Base-by-base conservation (phyloP, 2,888 invertebrate species). In the Pyralis farinalis region DNA sequence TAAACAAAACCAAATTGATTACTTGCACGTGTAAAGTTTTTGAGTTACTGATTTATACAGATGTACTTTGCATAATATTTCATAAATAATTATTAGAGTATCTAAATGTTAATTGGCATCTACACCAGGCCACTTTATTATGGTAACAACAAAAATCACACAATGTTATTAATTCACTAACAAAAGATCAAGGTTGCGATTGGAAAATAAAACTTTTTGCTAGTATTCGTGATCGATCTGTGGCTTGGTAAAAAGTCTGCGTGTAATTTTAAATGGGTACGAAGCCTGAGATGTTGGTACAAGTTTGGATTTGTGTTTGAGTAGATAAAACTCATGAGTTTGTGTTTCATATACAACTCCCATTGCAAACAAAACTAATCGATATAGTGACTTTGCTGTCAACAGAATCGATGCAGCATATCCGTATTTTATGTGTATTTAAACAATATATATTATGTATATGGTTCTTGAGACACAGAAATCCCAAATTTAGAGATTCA, bases 181-280 rank as follows among this genome's bases (percentile, higher is more conserved):
- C 74, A 76, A 74, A 78, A 84, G 78, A 79, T 82, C 85, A 87
- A 87, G 87, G 87, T 68, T 76, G 65, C 61, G 52, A 55, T 68
- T 58, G 55, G 60, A 59, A 75, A 78, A 78, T 82, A 79, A 71
- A 71, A 76, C 49, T 85, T 86, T 85, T 87, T 86, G 83, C 69
- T 49, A 44, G 50, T 59, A 71, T 75, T 87, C 87, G 87, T 87
- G 87, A 86, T 82, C 69, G 70, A 78, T 74, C 72, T 69, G 65
- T 67, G 63, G 66, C 66, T 63, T 62, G 66, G 71, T 71, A 77
- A 81, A 78, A 80, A 84, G 66, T 61, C 53, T 55, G 70, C 82
- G 84, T 81, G 75, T 77, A 85, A 83, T 81, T 75, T 73, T 67
- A 83, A 85, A 86, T 85, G 71, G 78, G 68, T 65, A 65, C 71